phyloP scores from a whole-genome alignment of 2,888 invertebrate genomes.

The Thyatira batis region DNA sequence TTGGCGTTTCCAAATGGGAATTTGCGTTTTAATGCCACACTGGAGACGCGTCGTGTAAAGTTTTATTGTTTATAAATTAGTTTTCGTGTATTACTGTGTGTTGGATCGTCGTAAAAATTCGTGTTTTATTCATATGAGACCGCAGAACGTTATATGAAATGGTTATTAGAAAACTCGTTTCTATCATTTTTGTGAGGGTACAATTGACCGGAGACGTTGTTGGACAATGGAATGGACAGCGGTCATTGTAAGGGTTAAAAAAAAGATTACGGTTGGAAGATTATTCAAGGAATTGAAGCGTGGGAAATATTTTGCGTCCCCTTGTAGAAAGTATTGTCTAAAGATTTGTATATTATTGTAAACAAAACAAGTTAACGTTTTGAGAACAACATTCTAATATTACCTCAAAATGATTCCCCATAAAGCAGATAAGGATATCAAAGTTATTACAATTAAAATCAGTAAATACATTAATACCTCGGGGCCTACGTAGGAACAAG shows the following conservation, averaged over 20 bases:
- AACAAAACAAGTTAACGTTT: too few relatives aligned
- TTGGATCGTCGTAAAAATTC: conserved; percentile 8
- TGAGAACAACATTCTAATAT: not conserved
- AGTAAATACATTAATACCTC: conserved; percentile 57
- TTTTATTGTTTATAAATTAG: conserved; percentile 75
- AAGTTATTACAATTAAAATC: conserved; percentile 50
- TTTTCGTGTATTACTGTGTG: conserved; percentile 42
- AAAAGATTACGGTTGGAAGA: not conserved
- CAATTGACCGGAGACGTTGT: conserved; percentile 4
- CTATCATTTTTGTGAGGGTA: conserved; percentile 11
- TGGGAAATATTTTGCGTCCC: not conserved
- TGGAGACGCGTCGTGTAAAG: conserved; percentile 53
- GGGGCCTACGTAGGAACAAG: conserved; percentile 32
- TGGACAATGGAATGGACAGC: conserved; percentile 31
- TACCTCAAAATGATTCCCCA: not conserved
- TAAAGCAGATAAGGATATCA: conserved; percentile 1
- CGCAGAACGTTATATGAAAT: not conserved
- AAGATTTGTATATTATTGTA: too few relatives aligned
- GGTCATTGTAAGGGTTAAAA: conserved; percentile 45
- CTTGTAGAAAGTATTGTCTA: too few relatives aligned
- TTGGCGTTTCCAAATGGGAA: conserved; percentile 64
- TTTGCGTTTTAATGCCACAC: conserved; percentile 62
- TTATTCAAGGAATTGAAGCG: not conserved
- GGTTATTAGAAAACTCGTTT: conserved; percentile 26
- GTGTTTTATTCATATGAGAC: not conserved